Base-by-base conservation (phyloP, 1,140 invertebrate species). In the Solenopsis fugax region DNA sequence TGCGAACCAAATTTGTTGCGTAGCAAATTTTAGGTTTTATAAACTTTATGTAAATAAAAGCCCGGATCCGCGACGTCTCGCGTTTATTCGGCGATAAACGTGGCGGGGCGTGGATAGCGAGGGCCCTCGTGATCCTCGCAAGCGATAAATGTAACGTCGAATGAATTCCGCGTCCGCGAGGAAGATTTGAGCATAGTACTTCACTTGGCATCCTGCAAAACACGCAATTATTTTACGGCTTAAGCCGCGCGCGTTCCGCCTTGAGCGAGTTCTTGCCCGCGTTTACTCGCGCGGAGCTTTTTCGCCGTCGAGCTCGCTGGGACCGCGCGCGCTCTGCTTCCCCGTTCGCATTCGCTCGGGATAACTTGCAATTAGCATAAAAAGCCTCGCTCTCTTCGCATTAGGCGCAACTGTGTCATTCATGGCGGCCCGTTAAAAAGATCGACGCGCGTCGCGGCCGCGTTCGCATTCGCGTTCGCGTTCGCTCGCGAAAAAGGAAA, bases 221-320 rank as follows among this genome's bases (percentile, higher is more conserved):
- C 80, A 84, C 54, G 80, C 80, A 84, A 84, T 84, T 84, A 84
- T 84, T 84, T 84, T 73, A 84, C 80, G 69, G 80, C 80, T 84
- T 84, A 84, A 84, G 80, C 80, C 78, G 78, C 80, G 67, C 80
- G 69, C 80, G 80, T 84, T 84, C 80, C 80, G 80, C 80, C 80
- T 84, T 75, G 80, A 84, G 80, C 69, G 80, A 60, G 80, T 84
- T 84, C 80, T 84, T 84, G 80, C 67, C 7, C 80, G 80, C 54
- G 69, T 84, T 56, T 75, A 18, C 69, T 81, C 65, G 41, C 80
- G 54, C 69, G 54, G 18, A 84, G 69, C 80, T 84, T 84, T 84
- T 84, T 84, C 80, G 69, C 41, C 69, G 80, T 50, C 34, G 69
- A 62, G 80, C 50, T 73, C 71, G 72, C 52, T 76, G 81, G 82